These are phyloP conservation scores for Phocoena sinus DNA, from an alignment of 2,113 vertebrate species.

Conservation along the genomic window DNA sequence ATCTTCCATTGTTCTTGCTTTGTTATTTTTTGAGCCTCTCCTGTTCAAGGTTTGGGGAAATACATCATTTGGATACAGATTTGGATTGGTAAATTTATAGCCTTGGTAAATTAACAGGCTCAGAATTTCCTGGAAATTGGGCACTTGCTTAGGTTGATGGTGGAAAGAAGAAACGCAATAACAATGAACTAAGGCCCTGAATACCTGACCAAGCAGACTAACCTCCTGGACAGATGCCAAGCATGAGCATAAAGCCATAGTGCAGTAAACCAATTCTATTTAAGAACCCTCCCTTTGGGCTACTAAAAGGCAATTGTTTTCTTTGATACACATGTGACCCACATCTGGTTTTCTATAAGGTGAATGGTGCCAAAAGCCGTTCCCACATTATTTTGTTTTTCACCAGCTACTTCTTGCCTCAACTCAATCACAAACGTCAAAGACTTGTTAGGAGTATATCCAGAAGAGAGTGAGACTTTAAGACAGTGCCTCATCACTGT, in stretches of 20 bases:
- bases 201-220: not conserved
- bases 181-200: not conserved
- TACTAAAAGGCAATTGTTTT: constrained; percentile 19
- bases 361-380: not conserved
- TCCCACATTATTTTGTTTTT: not conserved
- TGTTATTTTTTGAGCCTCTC: not conserved
- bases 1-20: not conserved
- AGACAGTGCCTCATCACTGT: not conserved
- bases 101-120: not conserved
- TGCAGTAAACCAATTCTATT: not conserved
- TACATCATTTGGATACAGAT: not conserved
- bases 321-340: not conserved
- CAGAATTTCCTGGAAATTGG: constrained; percentile 24
- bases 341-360: not conserved
- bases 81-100: not conserved
- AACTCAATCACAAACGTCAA: not conserved
- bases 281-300: not conserved
- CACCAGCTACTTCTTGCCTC: not conserved
- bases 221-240: not conserved
- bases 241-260: not conserved
- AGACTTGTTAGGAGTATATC: not conserved
- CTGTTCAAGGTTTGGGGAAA: not conserved
- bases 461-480: not conserved
- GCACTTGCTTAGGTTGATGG: not conserved
- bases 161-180: not conserved